Conservation (phyloP, 2,797 vertebrate species). For the Eutrigla gurnardus region DNA sequence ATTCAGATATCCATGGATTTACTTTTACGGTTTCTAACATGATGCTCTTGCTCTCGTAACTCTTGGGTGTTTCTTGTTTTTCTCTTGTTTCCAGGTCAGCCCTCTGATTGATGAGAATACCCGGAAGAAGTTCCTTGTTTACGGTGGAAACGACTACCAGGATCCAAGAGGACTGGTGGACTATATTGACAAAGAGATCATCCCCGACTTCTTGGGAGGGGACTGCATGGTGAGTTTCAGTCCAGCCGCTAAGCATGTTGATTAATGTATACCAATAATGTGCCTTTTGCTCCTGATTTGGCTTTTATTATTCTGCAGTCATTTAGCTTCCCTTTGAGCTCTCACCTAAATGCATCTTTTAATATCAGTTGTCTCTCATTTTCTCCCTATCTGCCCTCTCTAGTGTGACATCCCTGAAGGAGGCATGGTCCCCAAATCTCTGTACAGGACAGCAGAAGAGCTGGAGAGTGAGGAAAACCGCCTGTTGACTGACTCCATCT, state of each 20-base stretch:
- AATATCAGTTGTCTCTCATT: background rate
- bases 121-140: constrained; percentile 94
- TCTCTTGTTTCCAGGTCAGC: constrained; percentile 86
- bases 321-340: background rate
- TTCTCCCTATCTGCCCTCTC: background rate
- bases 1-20: constrained; percentile 13
- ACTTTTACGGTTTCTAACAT: background rate
- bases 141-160: constrained; percentile 96
- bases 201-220: constrained; percentile 94
- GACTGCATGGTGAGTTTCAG: constrained; percentile 88
- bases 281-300: background rate
- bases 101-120: constrained; percentile 98
- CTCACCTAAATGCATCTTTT: background rate
- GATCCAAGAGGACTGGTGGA: constrained; percentile 93
- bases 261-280: background rate
- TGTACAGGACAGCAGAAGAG: constrained; percentile 93
- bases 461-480: constrained; percentile 90
- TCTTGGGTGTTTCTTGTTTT: background rate
- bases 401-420: constrained; percentile 96
- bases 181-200: constrained; percentile 92
- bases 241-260: background rate
- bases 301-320: background rate
- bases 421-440: constrained; percentile 92
- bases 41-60: constrained; percentile 3
- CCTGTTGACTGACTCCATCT: constrained; percentile 94